Percentiles rank a stretch among this genome's conserved stretches.
Evolutionary conservation across 1,140 invertebrate genomes (phyloP).

Genomic region (Bombus superbus): DNA sequence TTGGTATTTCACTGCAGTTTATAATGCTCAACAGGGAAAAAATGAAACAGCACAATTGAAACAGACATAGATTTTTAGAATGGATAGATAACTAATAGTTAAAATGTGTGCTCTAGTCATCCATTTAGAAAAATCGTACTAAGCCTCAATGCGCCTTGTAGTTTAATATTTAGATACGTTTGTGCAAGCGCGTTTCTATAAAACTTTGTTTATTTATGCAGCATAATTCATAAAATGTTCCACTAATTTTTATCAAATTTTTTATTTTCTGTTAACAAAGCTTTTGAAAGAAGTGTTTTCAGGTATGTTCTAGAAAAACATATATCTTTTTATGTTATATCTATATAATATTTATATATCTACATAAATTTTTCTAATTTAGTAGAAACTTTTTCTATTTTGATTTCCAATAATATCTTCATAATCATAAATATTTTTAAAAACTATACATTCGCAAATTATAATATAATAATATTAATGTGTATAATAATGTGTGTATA

Average conservation of each 20-base stretch:
- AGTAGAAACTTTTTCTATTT: background rate
- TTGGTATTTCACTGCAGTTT: slow-evolving; percentile 30
- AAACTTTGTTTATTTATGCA: slow-evolving; percentile 31
- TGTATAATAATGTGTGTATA: background rate
- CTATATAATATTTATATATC: background rate
- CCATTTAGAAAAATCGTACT: slow-evolving; percentile 68
- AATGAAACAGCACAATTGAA: slow-evolving; percentile 22
- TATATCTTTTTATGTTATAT: no score
- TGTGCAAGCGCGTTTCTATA: slow-evolving; percentile 44
- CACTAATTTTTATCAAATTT: background rate
- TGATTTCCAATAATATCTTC: background rate
- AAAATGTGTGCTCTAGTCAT: slow-evolving; percentile 80
- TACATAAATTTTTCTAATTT: background rate
- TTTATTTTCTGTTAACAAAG: background rate
- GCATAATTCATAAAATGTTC: background rate
- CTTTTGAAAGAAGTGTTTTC: background rate
- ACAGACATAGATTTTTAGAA: slow-evolving; percentile 52
- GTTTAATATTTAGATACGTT: slow-evolving; percentile 59
- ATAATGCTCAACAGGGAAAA: slow-evolving; percentile 46
- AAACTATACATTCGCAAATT: background rate
- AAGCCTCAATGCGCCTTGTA: slow-evolving; percentile 74
- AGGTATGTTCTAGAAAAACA: background rate
- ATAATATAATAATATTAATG: no score
- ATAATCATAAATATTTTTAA: background rate
- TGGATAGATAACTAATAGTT: slow-evolving; percentile 57